phyloP scores from a whole-genome alignment of 2,888 invertebrate genomes.

The Cynaeus angustus region DNA sequence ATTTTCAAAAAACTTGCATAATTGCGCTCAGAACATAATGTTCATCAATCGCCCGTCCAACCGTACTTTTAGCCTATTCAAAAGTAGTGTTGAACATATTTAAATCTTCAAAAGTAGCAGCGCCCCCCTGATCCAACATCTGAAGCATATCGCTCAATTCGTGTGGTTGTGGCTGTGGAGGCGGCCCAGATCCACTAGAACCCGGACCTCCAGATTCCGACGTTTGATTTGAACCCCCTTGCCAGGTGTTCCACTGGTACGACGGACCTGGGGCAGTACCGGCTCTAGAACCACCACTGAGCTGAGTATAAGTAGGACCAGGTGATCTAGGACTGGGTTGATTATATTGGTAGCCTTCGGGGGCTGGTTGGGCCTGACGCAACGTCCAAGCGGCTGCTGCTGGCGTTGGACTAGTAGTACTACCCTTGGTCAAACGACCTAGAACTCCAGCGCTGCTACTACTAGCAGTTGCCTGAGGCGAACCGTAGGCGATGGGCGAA shows the following conservation, averaged over 20 bases:
- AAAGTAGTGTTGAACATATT: constrained; percentile 92
- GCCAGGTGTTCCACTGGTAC: constrained; percentile 69
- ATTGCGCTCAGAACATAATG: constrained; percentile 27
- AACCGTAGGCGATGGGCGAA: constrained; percentile 80
- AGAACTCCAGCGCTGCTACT: constrained; percentile 76
- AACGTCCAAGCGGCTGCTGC: constrained; percentile 80
- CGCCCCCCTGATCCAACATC: constrained; percentile 90
- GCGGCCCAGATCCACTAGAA: constrained; percentile 74
- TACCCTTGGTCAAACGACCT: constrained; percentile 80
- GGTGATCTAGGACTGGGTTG: constrained; percentile 88
- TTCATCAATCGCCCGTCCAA: constrained; percentile 9
- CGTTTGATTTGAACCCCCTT: constrained; percentile 56
- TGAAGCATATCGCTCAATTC: constrained; percentile 95
- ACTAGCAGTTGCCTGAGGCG: constrained; percentile 78
- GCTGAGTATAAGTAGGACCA: constrained; percentile 88
- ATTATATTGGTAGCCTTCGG: constrained; percentile 79
- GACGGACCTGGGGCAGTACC: constrained; percentile 57
- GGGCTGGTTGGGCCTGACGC: constrained; percentile 78
- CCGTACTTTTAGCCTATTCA: constrained; percentile 72
- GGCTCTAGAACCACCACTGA: constrained; percentile 77
- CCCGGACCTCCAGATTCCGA: constrained; percentile 71
- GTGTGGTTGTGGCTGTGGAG: constrained; percentile 82
- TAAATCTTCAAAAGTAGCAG: constrained; percentile 90
- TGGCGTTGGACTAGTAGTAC: constrained; percentile 82
- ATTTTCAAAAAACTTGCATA: constrained; percentile 41